phyloP scores from a whole-genome alignment of 1,140 invertebrate genomes.

The Rhizoglyphus robini region DNA sequence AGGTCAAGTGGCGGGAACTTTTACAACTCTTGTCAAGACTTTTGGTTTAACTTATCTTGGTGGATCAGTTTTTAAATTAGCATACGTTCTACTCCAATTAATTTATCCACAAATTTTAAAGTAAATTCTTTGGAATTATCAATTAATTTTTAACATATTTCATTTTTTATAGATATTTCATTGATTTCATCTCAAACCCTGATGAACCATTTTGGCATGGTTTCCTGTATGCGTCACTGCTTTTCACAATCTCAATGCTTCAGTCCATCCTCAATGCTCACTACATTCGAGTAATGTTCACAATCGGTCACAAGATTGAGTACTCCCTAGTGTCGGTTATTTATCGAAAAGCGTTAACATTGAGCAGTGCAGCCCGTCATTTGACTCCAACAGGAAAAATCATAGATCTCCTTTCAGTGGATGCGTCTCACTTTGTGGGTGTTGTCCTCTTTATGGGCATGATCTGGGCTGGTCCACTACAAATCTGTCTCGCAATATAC shows the following conservation, averaged over 20 bases:
- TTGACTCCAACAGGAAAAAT: slow-evolving; percentile 40
- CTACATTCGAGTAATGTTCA: slow-evolving; percentile 78
- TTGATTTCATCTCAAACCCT: slow-evolving; percentile 43
- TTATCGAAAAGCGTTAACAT: slow-evolving; percentile 30
- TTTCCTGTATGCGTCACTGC: slow-evolving; percentile 54
- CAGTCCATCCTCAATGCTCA: slow-evolving; percentile 65
- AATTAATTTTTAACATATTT: no score
- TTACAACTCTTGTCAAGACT: slow-evolving; percentile 39
- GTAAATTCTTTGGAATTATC: no score
- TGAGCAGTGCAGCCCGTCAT: slow-evolving; percentile 31
- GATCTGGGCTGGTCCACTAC: slow-evolving; percentile 89
- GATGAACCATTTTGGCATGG: slow-evolving; percentile 65
- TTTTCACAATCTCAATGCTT: slow-evolving; percentile 28
- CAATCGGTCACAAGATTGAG: slow-evolving; percentile 26
- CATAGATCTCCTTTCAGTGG: slow-evolving; percentile 42
- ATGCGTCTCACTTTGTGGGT: slow-evolving; percentile 34
- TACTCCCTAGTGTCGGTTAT: slow-evolving; percentile 29
- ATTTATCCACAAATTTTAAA: slow-evolving; percentile 55
- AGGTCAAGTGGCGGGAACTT: slow-evolving; percentile 27
- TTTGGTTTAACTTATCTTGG: slow-evolving; percentile 72
- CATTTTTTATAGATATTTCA: no score
- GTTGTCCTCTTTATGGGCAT: slow-evolving; percentile 38
- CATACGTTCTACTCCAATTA: slow-evolving; percentile 75
- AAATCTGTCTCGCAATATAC: slow-evolving; percentile 73
- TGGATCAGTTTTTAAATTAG: slow-evolving; percentile 57